These are phyloP conservation scores for Lamproptera curius DNA, from an alignment of 2,888 invertebrate species.

Conservation along the genomic window DNA sequence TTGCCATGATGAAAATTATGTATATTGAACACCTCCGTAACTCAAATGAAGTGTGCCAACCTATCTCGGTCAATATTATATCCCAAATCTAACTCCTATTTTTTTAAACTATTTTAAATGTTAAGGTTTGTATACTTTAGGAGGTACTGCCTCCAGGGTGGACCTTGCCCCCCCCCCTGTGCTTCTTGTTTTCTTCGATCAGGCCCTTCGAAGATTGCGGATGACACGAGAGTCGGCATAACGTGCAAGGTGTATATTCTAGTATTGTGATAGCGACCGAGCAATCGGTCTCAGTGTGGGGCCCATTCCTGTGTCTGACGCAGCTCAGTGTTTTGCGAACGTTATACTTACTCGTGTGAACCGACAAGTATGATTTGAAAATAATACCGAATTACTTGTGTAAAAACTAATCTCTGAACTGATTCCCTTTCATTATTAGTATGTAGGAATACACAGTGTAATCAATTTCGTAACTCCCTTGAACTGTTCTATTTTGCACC, in stretches of 20 bases:
- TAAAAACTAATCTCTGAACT: constrained; percentile 35
- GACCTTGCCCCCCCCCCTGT: constrained; percentile 64
- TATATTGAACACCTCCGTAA: not conserved
- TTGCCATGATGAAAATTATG: not conserved
- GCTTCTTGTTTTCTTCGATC: constrained; percentile 74
- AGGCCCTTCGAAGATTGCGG: constrained; percentile 33
- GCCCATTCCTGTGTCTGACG: not conserved
- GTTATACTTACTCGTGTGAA: not conserved
- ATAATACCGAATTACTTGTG: constrained; percentile 51
- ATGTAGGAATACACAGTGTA: constrained; percentile 17
- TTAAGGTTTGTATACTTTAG: constrained; percentile 70
- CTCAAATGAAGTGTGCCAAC: not conserved
- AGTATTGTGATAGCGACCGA: constrained; percentile 22
- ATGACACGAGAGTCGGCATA: constrained; percentile 1
- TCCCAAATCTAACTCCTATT: constrained; percentile 76
- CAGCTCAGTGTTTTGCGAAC: not conserved
- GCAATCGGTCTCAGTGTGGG: not conserved
- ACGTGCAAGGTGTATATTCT: constrained; percentile 15
- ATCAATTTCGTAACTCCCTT: constrained; percentile 2
- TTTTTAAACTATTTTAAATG: constrained; percentile 76
- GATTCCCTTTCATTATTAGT: constrained; percentile 20
- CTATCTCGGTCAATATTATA: constrained; percentile 52
- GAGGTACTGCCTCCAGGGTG: constrained; percentile 56
- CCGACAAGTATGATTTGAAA: constrained; percentile 35
- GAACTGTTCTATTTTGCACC: not conserved